Evolutionary conservation across 2,888 invertebrate genomes (phyloP).

Genomic region (Timema podura): DNA sequence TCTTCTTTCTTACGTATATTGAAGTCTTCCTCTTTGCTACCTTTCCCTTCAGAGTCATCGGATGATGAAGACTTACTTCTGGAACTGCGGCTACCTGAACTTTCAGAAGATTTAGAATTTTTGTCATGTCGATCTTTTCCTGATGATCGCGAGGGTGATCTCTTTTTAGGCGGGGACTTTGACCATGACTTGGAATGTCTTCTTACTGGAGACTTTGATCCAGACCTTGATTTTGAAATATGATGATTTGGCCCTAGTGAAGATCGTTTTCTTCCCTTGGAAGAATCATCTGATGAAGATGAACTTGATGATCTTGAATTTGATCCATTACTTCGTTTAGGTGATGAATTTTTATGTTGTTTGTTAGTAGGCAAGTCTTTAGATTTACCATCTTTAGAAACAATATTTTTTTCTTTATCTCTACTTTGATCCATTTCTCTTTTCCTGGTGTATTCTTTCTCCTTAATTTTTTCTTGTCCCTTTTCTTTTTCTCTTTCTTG

Average conservation of each 20-base stretch:
- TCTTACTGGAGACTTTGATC: conserved; percentile 33
- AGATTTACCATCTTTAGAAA: not conserved
- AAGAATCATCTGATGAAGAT: too few relatives aligned
- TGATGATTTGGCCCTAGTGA: too few relatives aligned
- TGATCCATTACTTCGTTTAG: too few relatives aligned
- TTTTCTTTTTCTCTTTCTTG: conserved; percentile 44
- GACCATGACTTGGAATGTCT: conserved; percentile 35
- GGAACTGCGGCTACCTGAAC: conserved; percentile 23
- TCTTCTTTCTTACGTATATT: conserved; percentile 73
- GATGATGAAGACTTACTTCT: conserved; percentile 27
- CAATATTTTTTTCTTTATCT: conserved; percentile 38
- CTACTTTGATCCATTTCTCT: conserved; percentile 43
- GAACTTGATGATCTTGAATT: too few relatives aligned
- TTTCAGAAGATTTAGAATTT: conserved; percentile 10
- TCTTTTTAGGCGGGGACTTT: conserved; percentile 28
- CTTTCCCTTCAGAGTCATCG: conserved; percentile 24
- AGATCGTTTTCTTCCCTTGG: too few relatives aligned
- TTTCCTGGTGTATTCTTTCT: conserved; percentile 29
- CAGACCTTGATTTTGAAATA: conserved; percentile 16
- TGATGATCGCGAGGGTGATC: conserved; percentile 37
- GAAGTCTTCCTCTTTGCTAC: conserved; percentile 53
- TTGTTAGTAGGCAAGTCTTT: not conserved
- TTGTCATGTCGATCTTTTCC: too few relatives aligned
- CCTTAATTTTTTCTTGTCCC: conserved; percentile 31
- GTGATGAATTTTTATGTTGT: not conserved